phyloP scores from a whole-genome alignment of 2,113 vertebrate species.

The Dermatemys mawii region DNA sequence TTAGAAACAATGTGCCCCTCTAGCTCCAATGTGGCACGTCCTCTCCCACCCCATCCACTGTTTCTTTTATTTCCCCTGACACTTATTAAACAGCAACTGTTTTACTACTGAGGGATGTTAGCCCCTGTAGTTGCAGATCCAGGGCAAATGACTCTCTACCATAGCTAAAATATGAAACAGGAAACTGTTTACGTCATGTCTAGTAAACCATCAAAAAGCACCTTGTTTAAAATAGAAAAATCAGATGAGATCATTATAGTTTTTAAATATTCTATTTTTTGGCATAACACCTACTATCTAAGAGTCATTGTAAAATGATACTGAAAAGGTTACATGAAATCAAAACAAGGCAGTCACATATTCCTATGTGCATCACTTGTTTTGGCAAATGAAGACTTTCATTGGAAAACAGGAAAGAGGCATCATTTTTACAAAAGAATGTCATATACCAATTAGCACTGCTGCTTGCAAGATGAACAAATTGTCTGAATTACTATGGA shows the following conservation, averaged over 20 bases:
- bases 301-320: conserved; percentile 31
- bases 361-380: conserved; percentile 35
- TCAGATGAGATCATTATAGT: conserved; percentile 62
- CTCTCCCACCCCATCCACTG: neutral
- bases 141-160: conserved; percentile 22
- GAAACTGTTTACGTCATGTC: conserved; percentile 71
- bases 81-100: neutral
- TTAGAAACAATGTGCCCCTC: neutral
- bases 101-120: neutral
- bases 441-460: rapidly evolving
- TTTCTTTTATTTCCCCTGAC: neutral
- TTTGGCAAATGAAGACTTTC: conserved; percentile 17
- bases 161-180: conserved; percentile 34
- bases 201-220: conserved; percentile 60
- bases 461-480: neutral
- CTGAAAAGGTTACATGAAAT: conserved; percentile 30
- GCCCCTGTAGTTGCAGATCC: neutral
- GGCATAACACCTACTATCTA: conserved; percentile 51
- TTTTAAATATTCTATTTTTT: conserved; percentile 38
- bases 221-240: conserved; percentile 63
- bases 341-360: neutral
- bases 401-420: neutral
- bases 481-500: rapidly evolving
- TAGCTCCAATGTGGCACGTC: neutral
- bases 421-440: neutral